phyloP scores from a whole-genome alignment of 2,888 invertebrate genomes.

The Nebria salina region DNA sequence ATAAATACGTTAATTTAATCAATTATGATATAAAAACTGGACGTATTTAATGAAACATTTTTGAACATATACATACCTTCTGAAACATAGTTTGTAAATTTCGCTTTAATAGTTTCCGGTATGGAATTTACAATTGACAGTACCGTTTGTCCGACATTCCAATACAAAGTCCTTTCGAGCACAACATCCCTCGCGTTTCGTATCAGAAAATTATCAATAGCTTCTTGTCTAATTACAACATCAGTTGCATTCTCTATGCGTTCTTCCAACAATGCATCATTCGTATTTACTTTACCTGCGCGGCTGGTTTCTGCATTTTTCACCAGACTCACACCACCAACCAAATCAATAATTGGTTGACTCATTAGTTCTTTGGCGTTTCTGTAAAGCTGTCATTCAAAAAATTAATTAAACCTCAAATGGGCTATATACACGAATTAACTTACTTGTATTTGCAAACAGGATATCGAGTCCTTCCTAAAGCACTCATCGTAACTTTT shows the following conservation, averaged over 20 bases:
- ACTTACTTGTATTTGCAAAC: slow-evolving; percentile 67
- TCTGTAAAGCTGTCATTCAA: slow-evolving; percentile 64
- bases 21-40: background rate
- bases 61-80: slow-evolving; percentile 62
- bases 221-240: slow-evolving; percentile 66
- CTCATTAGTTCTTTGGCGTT: slow-evolving; percentile 69
- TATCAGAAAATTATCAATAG: slow-evolving; percentile 68
- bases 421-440: background rate
- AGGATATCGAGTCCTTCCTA: slow-evolving; percentile 71
- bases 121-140: slow-evolving; percentile 65
- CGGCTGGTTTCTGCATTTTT: background rate
- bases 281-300: slow-evolving; percentile 40
- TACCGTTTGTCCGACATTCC: slow-evolving; percentile 63
- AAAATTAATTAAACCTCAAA: slow-evolving; percentile 10
- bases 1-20: background rate
- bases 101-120: slow-evolving; percentile 67
- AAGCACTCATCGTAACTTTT: slow-evolving; percentile 66
- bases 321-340: slow-evolving; percentile 66
- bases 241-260: slow-evolving; percentile 64
- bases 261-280: slow-evolving; percentile 59
- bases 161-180: slow-evolving; percentile 66
- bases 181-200: slow-evolving; percentile 67
- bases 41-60: background rate
- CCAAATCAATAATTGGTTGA: slow-evolving; percentile 67
- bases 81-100: slow-evolving; percentile 66